A percentile compares a stretch with the other conserved stretches of the same genome.
These are phyloP conservation scores for Ochropleura plecta DNA, from an alignment of 2,888 invertebrate species.

Conservation along the genomic window DNA sequence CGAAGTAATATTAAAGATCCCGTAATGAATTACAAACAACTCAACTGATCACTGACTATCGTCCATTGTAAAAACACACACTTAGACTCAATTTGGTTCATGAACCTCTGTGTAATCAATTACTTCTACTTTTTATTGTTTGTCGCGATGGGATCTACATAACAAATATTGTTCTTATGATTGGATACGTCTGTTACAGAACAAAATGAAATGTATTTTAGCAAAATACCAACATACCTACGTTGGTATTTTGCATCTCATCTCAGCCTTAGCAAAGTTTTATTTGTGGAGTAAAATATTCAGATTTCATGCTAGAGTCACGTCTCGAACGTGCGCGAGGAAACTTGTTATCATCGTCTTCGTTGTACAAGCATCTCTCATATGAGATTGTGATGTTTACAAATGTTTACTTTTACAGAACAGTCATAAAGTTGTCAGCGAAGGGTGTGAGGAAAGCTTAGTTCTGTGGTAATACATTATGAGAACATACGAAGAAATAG, in stretches of 20 bases:
- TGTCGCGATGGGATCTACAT: slow-evolving; percentile 5
- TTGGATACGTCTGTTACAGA: slow-evolving; percentile 18
- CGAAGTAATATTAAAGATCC: slow-evolving; percentile 69
- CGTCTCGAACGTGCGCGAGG: slow-evolving; percentile 27
- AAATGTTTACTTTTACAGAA: slow-evolving; percentile 36
- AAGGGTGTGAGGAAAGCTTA: slow-evolving; percentile 16
- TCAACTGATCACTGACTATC: slow-evolving; percentile 53
- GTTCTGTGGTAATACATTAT: slow-evolving; percentile 32
- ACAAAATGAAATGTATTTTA: slow-evolving; percentile 23
- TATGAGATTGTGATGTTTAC: slow-evolving; percentile 44
- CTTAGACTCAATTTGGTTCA: slow-evolving; percentile 37
- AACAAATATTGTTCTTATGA: slow-evolving; percentile 35
- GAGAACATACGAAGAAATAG: slow-evolving; percentile 12
- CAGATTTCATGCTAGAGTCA: slow-evolving; percentile 29
- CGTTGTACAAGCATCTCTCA: slow-evolving; percentile 20
- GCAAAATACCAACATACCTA: not conserved
- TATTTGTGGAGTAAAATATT: slow-evolving; percentile 33
- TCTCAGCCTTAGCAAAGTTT: slow-evolving; percentile 31
- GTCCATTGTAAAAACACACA: slow-evolving; percentile 37
- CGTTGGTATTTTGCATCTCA: slow-evolving; percentile 26
- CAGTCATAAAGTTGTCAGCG: slow-evolving; percentile 26
- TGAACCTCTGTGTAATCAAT: slow-evolving; percentile 10
- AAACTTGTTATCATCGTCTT: slow-evolving; percentile 34
- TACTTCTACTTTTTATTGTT: slow-evolving; percentile 22
- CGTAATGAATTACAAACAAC: slow-evolving; percentile 71